Evolutionary conservation across 2,888 invertebrate genomes (phyloP).

Genomic region (Cataglyphis rosenhaueri): DNA sequence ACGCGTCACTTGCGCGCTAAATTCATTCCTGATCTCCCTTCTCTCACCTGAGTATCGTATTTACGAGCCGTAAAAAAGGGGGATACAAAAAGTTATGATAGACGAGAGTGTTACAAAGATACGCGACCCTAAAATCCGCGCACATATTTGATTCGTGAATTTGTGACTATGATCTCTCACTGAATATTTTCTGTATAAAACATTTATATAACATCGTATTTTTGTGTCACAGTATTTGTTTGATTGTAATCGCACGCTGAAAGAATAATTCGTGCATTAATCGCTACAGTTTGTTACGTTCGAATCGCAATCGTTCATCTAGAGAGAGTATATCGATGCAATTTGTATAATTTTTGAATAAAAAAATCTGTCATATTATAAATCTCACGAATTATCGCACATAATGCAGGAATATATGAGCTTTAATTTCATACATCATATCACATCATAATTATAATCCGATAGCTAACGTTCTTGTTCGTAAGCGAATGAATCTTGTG

Average conservation of each 20-base stretch:
- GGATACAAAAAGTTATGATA: conserved; percentile 62
- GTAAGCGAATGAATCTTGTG: conserved; percentile 31
- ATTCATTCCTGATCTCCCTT: conserved; percentile 55
- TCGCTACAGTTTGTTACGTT: not conserved
- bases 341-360: not conserved
- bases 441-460: conserved; percentile 19
- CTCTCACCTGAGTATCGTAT: conserved; percentile 57
- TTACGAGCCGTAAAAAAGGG: conserved; percentile 72
- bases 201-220: not conserved
- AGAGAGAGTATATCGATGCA: not conserved
- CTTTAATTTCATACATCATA: not conserved
- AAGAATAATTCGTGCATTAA: conserved; percentile 40
- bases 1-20: conserved; percentile 67
- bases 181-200: not conserved
- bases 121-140: conserved; percentile 53
- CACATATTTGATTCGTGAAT: conserved; percentile 50
- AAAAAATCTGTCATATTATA: not conserved
- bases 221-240: not conserved
- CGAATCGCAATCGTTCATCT: not conserved
- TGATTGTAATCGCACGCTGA: conserved; percentile 15
- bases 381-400: not conserved
- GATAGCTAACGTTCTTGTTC: conserved; percentile 24
- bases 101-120: conserved; percentile 43
- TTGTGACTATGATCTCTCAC: conserved; percentile 16
- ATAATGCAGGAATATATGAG: not conserved